Evolutionary conservation across 2,113 vertebrate species (phyloP), one percentile per base, ranked within the genome.

Genomic region (Semicossyphus pulcher): DNA sequence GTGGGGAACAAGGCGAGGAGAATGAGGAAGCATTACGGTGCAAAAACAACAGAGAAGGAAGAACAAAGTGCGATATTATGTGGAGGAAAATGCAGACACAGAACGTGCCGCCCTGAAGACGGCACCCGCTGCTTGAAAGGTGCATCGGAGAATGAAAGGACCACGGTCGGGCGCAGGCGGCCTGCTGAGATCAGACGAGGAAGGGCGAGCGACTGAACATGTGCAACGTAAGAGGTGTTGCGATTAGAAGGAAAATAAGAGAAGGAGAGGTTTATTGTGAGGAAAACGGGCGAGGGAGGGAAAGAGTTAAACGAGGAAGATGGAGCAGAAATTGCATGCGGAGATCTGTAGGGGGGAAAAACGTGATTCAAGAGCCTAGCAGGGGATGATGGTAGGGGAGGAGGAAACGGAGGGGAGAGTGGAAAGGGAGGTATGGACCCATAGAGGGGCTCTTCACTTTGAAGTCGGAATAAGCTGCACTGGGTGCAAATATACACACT

Each of bases 151-250:
- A 65, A 70, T 64, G 42, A 62, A 67, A 66, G 64, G 25, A 42
- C 41, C 41, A 26, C 10, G 7, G 28, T n/a, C 4, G 4, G 39
- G 49, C 74, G n/a, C 56, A 15, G 57, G 10, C 7, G 3, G 48
- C 71, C 74, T 9, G 69, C 78, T 67, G 72, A 76, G 83, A 77
- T 87, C 69, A 78, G 59, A 52, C 4, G 32, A 28, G 26, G 23
- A 53, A 25, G 59, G 60, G 31, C 8, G 25, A 51, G 47, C 10
- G 7, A 20, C 39, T 10, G 48, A 79, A 61, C 49, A 52, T 21
- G 20, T 29, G 34, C 21, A 14, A 20, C 28, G 20, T 66, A 47
- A 11, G 25, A 67, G 67, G 32, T 39, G 39, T 49, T 52, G 70
- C 39, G 76, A 75, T 84, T 64, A 62, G 57, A 56, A 72, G 66